phyloP scores from a whole-genome alignment of 2,113 vertebrate genomes.

The Muscicapa adusta region DNA sequence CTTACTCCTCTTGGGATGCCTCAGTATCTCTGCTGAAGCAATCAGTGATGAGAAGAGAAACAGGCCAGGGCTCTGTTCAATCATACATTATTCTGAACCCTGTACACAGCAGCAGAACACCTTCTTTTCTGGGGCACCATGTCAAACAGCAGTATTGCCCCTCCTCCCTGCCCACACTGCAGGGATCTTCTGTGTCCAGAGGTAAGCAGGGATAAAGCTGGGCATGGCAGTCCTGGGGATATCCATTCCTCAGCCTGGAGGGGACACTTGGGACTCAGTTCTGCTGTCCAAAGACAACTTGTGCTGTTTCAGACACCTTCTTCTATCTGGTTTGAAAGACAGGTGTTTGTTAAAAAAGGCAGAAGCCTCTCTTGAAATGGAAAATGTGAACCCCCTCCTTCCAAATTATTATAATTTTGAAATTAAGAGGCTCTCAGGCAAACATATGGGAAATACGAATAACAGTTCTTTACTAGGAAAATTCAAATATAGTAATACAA shows the following conservation, averaged over 20 bases:
- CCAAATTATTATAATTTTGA: no score
- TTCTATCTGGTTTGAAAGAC: background rate
- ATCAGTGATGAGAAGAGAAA: background rate
- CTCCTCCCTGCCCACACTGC: accelerated
- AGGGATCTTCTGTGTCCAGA: background rate
- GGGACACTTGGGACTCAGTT: accelerated
- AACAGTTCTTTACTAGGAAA: no score
- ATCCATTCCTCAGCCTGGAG: background rate
- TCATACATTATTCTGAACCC: background rate
- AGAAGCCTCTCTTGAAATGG: no score
- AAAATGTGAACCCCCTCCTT: no score
- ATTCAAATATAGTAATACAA: no score
- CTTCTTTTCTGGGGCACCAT: background rate
- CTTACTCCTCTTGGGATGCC: background rate
- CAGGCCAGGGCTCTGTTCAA: background rate
- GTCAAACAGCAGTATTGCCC: background rate
- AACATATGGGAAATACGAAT: no score
- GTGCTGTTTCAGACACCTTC: background rate
- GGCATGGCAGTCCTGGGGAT: accelerated
- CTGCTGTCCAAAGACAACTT: background rate
- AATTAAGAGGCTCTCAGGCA: no score
- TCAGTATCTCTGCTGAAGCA: background rate
- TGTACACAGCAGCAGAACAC: background rate
- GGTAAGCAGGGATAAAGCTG: background rate
- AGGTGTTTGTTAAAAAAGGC: no score